A percentile compares a stretch with the other conserved stretches of the same genome.
These are phyloP conservation scores for Nomada ferruginata DNA, from an alignment of 2,888 invertebrate species.

Conservation along the genomic window DNA sequence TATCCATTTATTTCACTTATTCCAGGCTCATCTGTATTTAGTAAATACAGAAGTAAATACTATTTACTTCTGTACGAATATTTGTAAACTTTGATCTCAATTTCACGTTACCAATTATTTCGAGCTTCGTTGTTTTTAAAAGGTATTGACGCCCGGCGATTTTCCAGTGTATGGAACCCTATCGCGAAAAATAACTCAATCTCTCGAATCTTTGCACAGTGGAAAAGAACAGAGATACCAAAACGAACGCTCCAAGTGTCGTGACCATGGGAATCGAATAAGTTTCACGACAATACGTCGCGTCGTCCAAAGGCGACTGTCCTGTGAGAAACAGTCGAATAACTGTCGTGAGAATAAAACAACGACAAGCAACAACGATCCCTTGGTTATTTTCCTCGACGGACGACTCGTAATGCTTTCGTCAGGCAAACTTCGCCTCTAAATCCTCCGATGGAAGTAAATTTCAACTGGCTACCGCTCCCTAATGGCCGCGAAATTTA, in stretches of 20 bases:
- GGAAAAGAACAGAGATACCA: not conserved
- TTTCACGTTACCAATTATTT: too few relatives aligned
- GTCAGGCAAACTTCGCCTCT: constrained; percentile 1
- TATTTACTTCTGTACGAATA: too few relatives aligned
- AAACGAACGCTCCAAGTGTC: not conserved
- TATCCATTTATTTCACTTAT: too few relatives aligned
- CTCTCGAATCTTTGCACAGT: not conserved
- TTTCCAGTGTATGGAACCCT: not conserved
- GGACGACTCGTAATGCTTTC: constrained; percentile 18
- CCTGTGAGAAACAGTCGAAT: constrained; percentile 37
- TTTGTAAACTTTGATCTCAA: too few relatives aligned
- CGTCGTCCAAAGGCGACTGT: constrained; percentile 10
- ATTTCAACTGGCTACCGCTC: constrained; percentile 14
- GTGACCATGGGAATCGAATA: constrained; percentile 30
- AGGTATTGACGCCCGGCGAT: not conserved
- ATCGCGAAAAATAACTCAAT: constrained; percentile 15
- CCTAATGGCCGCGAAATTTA: constrained; percentile 46
- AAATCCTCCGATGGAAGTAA: constrained; percentile 1
- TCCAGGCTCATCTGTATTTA: too few relatives aligned
- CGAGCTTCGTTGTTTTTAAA: too few relatives aligned
- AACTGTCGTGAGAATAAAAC: constrained; percentile 33
- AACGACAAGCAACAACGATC: not conserved
- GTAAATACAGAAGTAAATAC: too few relatives aligned
- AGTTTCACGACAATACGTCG: constrained; percentile 36
- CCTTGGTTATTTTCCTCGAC: constrained; percentile 10